These are phyloP conservation scores for Threskiornis aethiopicus DNA, from an alignment of 2,797 vertebrate genomes.

Conservation along the genomic window DNA sequence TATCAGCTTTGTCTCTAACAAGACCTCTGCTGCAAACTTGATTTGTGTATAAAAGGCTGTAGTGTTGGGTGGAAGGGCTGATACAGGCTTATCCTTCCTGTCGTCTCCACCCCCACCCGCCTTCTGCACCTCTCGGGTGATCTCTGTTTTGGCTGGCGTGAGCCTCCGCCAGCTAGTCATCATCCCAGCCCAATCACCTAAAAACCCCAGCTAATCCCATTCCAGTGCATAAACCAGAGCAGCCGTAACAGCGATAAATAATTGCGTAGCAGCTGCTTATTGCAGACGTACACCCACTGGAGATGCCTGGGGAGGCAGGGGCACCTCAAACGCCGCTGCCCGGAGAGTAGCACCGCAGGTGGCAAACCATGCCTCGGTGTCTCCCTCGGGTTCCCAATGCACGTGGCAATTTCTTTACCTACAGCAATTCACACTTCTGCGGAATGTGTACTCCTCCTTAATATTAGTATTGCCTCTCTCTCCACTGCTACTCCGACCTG, in stretches of 20 bases:
- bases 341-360: not conserved
- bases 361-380: not conserved
- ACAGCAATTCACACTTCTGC: not conserved
- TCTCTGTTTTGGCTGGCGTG: not conserved
- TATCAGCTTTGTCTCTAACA: constrained; percentile 34
- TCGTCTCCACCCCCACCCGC: not conserved
- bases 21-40: not conserved
- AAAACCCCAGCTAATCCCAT: not conserved
- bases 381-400: not conserved
- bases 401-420: not conserved
- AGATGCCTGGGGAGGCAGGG: not conserved
- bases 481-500: not conserved
- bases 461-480: not conserved
- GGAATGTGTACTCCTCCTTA: not conserved
- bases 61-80: not conserved
- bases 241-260: not conserved
- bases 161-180: not conserved
- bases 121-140: not conserved
- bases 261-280: not conserved
- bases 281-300: not conserved
- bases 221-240: not conserved
- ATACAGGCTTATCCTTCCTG: not conserved
- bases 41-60: not conserved
- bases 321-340: not conserved
- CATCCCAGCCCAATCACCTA: constrained; percentile 7